Percentiles rank a stretch among this genome's conserved stretches.
phyloP scores from a whole-genome alignment of 2,888 invertebrate genomes.

The Drosophila borealis region DNA sequence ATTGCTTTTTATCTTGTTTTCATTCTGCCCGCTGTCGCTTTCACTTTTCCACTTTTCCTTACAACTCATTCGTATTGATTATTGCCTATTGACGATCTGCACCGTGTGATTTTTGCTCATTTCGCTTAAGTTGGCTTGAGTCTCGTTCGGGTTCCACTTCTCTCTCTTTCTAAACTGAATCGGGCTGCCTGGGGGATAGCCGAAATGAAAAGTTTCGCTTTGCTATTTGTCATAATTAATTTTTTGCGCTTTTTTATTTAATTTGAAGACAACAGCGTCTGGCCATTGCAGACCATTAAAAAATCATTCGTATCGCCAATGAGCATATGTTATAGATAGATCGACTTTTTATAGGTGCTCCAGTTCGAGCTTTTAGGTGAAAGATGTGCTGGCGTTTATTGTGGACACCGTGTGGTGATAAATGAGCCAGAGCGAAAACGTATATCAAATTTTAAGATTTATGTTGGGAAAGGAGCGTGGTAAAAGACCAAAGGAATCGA shows the following conservation, averaged over 20 bases:
- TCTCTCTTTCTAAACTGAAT: not conserved
- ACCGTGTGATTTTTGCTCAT: constrained; percentile 45
- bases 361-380: constrained; percentile 45
- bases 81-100: constrained; percentile 64
- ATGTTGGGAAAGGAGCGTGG: constrained; percentile 20
- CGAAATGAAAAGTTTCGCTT: constrained; percentile 72
- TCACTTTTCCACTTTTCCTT: constrained; percentile 76
- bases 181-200: constrained; percentile 6
- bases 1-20: constrained; percentile 38
- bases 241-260: constrained; percentile 67
- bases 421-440: constrained; percentile 67
- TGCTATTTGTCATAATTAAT: constrained; percentile 76
- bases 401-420: constrained; percentile 37
- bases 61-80: constrained; percentile 66
- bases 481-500: not conserved
- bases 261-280: constrained; percentile 50
- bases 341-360: constrained; percentile 53
- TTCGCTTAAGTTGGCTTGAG: constrained; percentile 23
- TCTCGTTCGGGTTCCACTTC: constrained; percentile 21
- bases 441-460: constrained; percentile 20
- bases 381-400: constrained; percentile 44
- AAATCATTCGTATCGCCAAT: constrained; percentile 29
- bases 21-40: constrained; percentile 65
- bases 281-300: constrained; percentile 55
- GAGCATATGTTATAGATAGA: constrained; percentile 22